These are phyloP conservation scores for Zaprionus davidi DNA, from an alignment of 1,140 invertebrate species.

Conservation along the genomic window DNA sequence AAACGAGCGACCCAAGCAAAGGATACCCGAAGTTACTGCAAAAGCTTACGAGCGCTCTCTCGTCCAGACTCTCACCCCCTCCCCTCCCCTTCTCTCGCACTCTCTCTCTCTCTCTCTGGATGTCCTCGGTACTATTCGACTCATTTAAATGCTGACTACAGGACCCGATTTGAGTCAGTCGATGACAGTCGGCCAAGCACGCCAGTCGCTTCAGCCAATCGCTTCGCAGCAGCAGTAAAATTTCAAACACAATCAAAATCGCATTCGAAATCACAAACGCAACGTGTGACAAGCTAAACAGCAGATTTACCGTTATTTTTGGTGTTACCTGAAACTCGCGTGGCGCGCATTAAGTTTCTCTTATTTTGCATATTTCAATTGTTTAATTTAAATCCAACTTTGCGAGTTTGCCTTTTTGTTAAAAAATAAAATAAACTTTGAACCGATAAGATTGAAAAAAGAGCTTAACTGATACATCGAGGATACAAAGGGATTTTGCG, in stretches of 20 bases:
- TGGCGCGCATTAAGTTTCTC: constrained; percentile 9
- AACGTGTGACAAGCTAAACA: constrained; percentile 41
- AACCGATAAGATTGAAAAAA: too few relatives aligned
- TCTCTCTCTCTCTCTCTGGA: constrained; percentile 33
- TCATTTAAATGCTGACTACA: constrained; percentile 55
- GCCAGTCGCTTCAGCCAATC: constrained; percentile 61
- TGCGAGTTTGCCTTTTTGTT: too few relatives aligned
- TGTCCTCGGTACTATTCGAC: not conserved
- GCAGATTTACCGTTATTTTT: constrained; percentile 8
- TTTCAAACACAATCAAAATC: not conserved
- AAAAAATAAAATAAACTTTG: too few relatives aligned
- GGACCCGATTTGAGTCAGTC: constrained; percentile 65
- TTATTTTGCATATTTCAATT: constrained; percentile 37
- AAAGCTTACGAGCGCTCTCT: constrained; percentile 55
- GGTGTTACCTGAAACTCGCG: constrained; percentile 18
- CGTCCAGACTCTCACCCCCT: not conserved
- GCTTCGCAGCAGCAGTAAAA: constrained; percentile 22
- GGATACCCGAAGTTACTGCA: constrained; percentile 35
- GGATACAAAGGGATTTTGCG: not conserved
- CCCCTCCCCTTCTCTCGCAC: constrained; percentile 26
- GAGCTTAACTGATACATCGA: not conserved
- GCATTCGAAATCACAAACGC: constrained; percentile 32
- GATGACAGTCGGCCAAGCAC: constrained; percentile 83
- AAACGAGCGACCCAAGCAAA: constrained; percentile 28
- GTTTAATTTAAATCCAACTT: constrained; percentile 28